phyloP scores from a whole-genome alignment of 2,888 invertebrate genomes.

The Harpagoxenus sublaevis region DNA sequence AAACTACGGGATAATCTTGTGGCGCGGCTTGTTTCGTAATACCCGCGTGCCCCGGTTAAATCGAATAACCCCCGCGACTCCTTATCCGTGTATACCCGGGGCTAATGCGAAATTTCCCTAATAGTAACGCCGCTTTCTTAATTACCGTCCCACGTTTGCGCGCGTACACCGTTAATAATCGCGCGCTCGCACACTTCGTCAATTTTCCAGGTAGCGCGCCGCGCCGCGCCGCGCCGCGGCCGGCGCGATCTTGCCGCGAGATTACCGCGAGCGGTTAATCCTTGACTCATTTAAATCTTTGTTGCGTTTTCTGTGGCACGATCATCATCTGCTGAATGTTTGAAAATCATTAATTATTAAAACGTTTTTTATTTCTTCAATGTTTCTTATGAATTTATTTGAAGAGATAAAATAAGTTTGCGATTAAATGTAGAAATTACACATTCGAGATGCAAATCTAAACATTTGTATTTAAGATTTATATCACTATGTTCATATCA shows the following conservation, averaged over 20 bases:
- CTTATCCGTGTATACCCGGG: slow-evolving; percentile 54
- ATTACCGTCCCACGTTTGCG: slow-evolving; percentile 55
- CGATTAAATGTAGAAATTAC: not conserved
- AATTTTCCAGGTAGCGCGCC: slow-evolving; percentile 28
- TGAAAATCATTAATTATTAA: not conserved
- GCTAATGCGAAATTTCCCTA: slow-evolving; percentile 58
- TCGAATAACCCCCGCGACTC: slow-evolving; percentile 59
- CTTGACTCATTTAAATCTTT: slow-evolving; percentile 1
- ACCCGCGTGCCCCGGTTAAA: slow-evolving; percentile 44
- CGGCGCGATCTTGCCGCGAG: slow-evolving; percentile 11
- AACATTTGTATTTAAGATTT: not conserved
- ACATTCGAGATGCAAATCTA: not conserved
- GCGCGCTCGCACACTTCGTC: slow-evolving; percentile 19
- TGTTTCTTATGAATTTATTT: not conserved
- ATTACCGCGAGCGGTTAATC: slow-evolving; percentile 26
- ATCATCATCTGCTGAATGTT: not conserved
- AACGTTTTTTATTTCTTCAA: not conserved
- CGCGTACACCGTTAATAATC: slow-evolving; percentile 55
- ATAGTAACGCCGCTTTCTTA: slow-evolving; percentile 64
- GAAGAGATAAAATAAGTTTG: not conserved
- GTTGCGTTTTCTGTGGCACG: not conserved
- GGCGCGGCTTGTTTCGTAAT: slow-evolving; percentile 60
- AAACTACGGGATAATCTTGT: slow-evolving; percentile 62
- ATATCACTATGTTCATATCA: not conserved
- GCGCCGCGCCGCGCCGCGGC: not conserved